Conservation (phyloP, 2,797 vertebrate genomes). For the Morus bassanus region DNA sequence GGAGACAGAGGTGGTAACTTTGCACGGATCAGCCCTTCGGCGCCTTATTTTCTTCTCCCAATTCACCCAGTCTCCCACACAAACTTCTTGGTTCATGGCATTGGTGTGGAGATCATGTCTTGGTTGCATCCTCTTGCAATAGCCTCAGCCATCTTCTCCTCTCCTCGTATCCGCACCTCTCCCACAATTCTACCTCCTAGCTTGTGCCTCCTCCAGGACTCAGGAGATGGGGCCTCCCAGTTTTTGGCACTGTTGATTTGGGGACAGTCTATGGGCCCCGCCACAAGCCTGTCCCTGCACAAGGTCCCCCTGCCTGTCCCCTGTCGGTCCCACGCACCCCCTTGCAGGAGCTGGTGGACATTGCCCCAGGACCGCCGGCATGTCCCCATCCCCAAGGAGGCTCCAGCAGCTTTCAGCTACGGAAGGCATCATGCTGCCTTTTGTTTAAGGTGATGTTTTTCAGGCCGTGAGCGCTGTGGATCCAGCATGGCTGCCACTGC, state of each 20-base stretch:
- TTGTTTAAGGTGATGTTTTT: neutral
- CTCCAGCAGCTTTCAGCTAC: neutral
- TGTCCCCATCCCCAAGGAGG: rapidly evolving
- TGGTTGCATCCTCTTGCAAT: neutral
- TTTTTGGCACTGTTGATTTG: neutral
- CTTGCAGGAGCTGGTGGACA: rapidly evolving
- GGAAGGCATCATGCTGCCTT: neutral
- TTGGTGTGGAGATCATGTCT: rapidly evolving
- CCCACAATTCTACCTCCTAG: neutral
- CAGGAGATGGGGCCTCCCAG: neutral
- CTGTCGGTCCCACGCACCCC: neutral
- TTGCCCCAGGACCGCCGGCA: neutral
- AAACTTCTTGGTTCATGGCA: neutral
- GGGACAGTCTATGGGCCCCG: neutral
- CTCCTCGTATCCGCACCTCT: rapidly evolving
- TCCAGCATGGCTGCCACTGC: neutral
- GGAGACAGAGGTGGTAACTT: neutral
- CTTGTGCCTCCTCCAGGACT: neutral
- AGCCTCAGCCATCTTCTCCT: neutral
- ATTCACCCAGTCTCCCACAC: neutral
- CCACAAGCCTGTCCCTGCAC: neutral
- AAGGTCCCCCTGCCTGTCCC: neutral
- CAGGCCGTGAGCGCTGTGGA: neutral
- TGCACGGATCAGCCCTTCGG: neutral
- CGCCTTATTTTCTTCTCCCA: neutral